Evolutionary conservation across 1,140 invertebrate genomes (phyloP).

Genomic region (Grapholita molesta): DNA sequence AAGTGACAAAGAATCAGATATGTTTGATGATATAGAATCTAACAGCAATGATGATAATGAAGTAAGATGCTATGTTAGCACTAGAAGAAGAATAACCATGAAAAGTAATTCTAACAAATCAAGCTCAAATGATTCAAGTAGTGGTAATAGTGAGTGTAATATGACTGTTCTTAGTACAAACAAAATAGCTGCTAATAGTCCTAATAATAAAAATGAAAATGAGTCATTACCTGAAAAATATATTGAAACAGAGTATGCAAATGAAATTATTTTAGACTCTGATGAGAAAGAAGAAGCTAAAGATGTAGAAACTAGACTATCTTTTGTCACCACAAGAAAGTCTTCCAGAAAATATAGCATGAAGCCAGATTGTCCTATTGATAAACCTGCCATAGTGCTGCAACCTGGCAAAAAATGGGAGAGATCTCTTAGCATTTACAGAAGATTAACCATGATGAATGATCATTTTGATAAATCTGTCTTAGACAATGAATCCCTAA

Average conservation of each 20-base stretch:
- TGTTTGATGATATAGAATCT: slow-evolving; percentile 22
- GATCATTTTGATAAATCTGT: slow-evolving; percentile 51
- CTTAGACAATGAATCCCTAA: slow-evolving; percentile 45
- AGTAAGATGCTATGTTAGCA: slow-evolving; percentile 55
- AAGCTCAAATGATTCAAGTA: slow-evolving; percentile 39
- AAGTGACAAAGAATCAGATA: not conserved
- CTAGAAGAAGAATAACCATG: slow-evolving; percentile 49
- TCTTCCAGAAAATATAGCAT: not conserved
- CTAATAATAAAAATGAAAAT: not conserved
- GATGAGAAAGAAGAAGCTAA: slow-evolving; percentile 6
- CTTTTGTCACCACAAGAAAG: slow-evolving; percentile 14
- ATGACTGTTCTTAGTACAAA: slow-evolving; percentile 49
- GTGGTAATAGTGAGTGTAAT: slow-evolving; percentile 39
- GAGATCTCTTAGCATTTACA: slow-evolving; percentile 68
- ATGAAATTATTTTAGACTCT: slow-evolving; percentile 1
- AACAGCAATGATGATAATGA: slow-evolving; percentile 28
- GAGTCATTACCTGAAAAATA: not conserved
- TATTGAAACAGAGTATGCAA: not conserved
- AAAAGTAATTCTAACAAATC: slow-evolving; percentile 47
- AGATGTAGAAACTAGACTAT: slow-evolving; percentile 10
- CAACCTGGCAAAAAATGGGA: slow-evolving; percentile 74
- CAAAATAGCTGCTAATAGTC: slow-evolving; percentile 18
- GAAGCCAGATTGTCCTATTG: not conserved
- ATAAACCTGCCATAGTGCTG: slow-evolving; percentile 51
- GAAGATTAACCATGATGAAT: slow-evolving; percentile 60